phyloP scores from a whole-genome alignment of 1,140 invertebrate species.

The Halictus rubicundus region DNA sequence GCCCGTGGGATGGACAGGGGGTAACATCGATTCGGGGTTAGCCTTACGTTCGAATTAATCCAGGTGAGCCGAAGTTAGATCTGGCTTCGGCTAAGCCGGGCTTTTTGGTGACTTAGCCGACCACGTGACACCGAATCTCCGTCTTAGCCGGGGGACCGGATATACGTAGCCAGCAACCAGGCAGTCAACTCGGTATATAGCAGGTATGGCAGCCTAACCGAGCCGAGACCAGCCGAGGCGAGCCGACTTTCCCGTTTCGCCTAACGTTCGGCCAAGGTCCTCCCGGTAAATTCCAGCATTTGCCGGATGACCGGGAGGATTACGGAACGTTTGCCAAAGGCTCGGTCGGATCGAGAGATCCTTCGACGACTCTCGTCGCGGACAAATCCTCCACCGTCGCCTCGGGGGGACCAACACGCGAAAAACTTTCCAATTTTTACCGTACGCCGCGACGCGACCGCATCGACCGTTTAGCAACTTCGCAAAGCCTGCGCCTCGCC shows the following conservation, averaged over 20 bases:
- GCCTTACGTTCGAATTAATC: conserved; percentile 67
- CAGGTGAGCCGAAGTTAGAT: conserved; percentile 66
- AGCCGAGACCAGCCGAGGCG: neutral
- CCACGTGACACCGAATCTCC: conserved; percentile 51
- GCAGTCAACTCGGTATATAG: too few relatives aligned
- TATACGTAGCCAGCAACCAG: neutral
- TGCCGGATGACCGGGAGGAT: neutral
- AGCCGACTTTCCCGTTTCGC: neutral
- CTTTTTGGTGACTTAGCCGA: conserved; percentile 67
- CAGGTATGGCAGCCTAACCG: too few relatives aligned
- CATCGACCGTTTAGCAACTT: neutral
- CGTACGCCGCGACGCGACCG: neutral
- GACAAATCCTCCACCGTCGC: too few relatives aligned
- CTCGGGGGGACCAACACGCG: too few relatives aligned
- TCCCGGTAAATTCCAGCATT: neutral
- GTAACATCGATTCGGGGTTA: conserved; percentile 60
- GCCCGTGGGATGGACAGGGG: conserved; percentile 15
- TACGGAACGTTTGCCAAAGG: neutral
- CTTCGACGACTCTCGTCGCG: neutral
- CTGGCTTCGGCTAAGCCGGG: conserved; percentile 60
- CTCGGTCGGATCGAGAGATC: neutral
- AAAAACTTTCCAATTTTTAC: neutral
- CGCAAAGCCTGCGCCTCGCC: too few relatives aligned
- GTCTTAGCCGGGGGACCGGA: conserved; percentile 50
- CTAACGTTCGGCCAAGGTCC: neutral